Evolutionary conservation across 1,140 invertebrate genomes (phyloP).

Genomic region (Lasioglossum albipes): DNA sequence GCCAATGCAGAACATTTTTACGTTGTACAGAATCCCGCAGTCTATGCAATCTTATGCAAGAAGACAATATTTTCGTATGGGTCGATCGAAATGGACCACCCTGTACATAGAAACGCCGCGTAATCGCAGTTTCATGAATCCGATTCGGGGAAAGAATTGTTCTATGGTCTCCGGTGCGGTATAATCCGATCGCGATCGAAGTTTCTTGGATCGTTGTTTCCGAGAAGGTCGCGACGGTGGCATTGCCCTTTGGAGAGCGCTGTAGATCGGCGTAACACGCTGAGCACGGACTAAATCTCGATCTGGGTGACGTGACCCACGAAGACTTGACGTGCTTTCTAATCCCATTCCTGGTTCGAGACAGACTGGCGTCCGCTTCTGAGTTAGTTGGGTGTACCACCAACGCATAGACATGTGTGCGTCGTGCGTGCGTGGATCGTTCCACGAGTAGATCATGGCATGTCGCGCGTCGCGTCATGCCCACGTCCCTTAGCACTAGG

Average conservation of each 20-base stretch:
- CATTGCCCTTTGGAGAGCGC: conserved; percentile 22
- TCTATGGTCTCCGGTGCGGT: too few relatives aligned
- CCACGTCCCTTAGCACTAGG: background rate
- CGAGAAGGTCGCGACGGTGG: conserved; percentile 18
- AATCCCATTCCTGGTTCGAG: conserved; percentile 58
- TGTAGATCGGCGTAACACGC: background rate
- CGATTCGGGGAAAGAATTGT: too few relatives aligned
- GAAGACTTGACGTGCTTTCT: conserved; percentile 67
- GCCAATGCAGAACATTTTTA: too few relatives aligned
- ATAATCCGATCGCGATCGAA: too few relatives aligned
- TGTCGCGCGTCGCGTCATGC: too few relatives aligned
- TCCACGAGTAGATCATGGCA: background rate
- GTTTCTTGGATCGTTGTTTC: conserved; percentile 1
- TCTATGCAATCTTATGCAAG: too few relatives aligned
- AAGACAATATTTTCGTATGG: too few relatives aligned
- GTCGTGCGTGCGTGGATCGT: background rate
- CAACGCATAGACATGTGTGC: background rate
- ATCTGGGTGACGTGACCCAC: conserved; percentile 60
- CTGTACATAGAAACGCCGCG: too few relatives aligned
- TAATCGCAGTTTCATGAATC: too few relatives aligned
- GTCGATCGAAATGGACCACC: too few relatives aligned
- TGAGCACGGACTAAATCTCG: conserved; percentile 55
- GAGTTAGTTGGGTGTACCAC: conserved; percentile 10
- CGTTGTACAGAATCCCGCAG: too few relatives aligned
- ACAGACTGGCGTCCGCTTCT: conserved; percentile 56